A percentile compares a stretch with the other conserved stretches of the same genome.
These are phyloP conservation scores for Brachyptera putata DNA, from an alignment of 2,888 invertebrate species.

Conservation along the genomic window DNA sequence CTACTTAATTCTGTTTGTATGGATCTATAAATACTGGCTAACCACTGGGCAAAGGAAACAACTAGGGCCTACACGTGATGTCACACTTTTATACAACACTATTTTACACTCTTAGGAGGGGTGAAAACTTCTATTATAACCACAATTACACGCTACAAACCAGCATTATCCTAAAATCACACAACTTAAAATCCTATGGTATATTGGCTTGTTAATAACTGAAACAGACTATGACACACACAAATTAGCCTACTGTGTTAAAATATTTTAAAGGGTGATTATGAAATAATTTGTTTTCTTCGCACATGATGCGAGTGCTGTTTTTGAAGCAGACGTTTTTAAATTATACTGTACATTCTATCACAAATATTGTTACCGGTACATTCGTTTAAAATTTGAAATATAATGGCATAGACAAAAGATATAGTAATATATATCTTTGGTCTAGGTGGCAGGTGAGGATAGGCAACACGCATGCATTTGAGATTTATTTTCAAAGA, in stretches of 20 bases:
- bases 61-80: no score
- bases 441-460: no score
- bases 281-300: not conserved
- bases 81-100: no score
- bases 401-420: not conserved
- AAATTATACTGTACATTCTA: not conserved
- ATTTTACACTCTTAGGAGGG: no score
- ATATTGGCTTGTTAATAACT: not conserved
- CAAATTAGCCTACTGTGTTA: not conserved
- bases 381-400: not conserved
- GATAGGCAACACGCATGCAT: no score
- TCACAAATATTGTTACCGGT: not conserved
- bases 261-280: not conserved
- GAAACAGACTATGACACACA: conserved; percentile 6
- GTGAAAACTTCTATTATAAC: no score
- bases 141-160: no score
- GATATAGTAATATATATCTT: no score
- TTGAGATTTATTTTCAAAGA: no score
- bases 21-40: no score
- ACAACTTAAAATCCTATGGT: not conserved
- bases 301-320: not conserved
- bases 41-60: no score
- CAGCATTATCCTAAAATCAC: not conserved
- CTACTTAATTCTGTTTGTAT: no score
- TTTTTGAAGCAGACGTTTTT: not conserved